Percentiles rank a stretch among this genome's conserved stretches.
Evolutionary conservation across 1,140 invertebrate genomes (phyloP).

Genomic region (Spodoptera frugiperda): DNA sequence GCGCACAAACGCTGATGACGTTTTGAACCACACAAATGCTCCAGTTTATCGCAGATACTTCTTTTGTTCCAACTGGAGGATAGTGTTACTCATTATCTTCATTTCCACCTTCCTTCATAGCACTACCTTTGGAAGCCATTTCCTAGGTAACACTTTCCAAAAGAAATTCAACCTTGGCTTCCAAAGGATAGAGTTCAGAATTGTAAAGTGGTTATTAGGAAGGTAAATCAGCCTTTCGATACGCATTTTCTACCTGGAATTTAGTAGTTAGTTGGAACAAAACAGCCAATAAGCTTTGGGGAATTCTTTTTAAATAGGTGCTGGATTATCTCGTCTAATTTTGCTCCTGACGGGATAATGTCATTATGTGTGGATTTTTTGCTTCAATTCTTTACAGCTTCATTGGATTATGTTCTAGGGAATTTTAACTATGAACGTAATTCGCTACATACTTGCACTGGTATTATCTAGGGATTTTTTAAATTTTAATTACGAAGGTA

Average conservation of each 20-base stretch:
- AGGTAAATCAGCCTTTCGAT: conserved; percentile 18
- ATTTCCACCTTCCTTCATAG: conserved; percentile 5
- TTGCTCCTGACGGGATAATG: no score
- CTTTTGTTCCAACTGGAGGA: conserved; percentile 12
- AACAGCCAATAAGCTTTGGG: background rate
- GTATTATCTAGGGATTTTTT: no score
- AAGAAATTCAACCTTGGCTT: background rate
- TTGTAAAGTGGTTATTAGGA: background rate
- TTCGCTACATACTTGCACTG: no score
- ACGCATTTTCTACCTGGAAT: background rate
- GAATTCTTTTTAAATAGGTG: background rate
- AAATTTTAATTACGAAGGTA: no score
- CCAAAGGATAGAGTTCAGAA: background rate
- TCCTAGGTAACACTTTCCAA: background rate
- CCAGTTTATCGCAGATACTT: background rate
- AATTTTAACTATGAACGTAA: no score
- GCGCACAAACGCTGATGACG: background rate
- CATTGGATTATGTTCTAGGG: no score
- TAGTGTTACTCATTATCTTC: conserved; percentile 24
- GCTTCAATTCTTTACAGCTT: no score
- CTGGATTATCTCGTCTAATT: background rate
- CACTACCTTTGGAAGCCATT: background rate
- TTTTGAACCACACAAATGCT: background rate
- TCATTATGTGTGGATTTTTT: no score
- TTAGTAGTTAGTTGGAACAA: conserved; percentile 18